Conservation (phyloP, 2,797 vertebrate species). For the Pygocentrus nattereri region DNA sequence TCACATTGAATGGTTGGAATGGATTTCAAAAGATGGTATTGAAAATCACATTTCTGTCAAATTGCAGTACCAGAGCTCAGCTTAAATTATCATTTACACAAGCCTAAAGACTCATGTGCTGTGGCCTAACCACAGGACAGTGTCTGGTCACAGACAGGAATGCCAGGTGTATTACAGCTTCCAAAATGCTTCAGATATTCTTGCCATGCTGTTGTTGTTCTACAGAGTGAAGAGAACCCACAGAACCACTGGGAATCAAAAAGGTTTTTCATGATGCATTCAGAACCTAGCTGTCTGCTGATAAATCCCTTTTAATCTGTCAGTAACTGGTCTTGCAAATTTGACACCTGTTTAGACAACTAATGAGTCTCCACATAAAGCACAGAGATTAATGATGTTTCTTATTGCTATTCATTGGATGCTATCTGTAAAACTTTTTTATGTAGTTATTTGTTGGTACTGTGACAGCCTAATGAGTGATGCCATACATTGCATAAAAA, state of each 20-base stretch:
- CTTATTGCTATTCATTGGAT: neutral
- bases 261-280: constrained; percentile 12
- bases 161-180: no score
- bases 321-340: neutral
- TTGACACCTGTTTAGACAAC: neutral
- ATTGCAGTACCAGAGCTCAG: no score
- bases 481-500: constrained; percentile 24
- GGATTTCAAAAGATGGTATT: no score
- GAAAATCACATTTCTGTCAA: no score
- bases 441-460: neutral
- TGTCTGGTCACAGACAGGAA: no score
- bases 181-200: constrained; percentile 25
- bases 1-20: no score
- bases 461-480: neutral
- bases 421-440: neutral
- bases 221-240: neutral
- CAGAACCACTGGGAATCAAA: neutral
- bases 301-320: neutral
- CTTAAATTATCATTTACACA: no score
- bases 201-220: neutral
- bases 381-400: neutral
- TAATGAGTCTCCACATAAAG: no score
- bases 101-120: no score
- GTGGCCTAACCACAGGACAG: no score
- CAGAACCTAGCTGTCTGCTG: neutral